A percentile compares a stretch with the other conserved stretches of the same genome.
Evolutionary conservation across 2,888 invertebrate genomes (phyloP).

Genomic region (Chloroclysta siterata): DNA sequence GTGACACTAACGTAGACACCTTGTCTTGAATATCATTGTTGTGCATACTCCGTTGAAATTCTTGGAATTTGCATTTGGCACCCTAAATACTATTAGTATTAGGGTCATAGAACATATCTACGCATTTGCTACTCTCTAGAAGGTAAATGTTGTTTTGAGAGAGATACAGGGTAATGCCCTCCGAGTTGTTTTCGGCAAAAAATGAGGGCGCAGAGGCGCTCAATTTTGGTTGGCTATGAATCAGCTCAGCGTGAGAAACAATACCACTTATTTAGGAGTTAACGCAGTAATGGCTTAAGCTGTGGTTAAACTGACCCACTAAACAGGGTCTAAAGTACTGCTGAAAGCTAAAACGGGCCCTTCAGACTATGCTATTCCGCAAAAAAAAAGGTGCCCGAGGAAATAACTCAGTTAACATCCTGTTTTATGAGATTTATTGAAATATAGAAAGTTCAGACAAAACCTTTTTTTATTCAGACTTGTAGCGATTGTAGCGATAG

Average conservation of each 20-base stretch:
- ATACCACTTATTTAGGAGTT: conserved; percentile 64
- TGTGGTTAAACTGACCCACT: not conserved
- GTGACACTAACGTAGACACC: not conserved
- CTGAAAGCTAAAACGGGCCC: no score
- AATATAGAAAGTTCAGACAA: no score
- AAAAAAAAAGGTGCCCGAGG: no score
- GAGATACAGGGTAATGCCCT: conserved; percentile 80
- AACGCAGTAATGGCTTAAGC: not conserved
- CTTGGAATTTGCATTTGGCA: not conserved
- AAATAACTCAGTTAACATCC: no score
- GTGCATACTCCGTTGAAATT: not conserved
- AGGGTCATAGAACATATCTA: conserved; percentile 32
- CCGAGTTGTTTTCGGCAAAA: conserved; percentile 83
- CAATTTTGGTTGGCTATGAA: conserved; percentile 79
- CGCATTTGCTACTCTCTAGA: conserved; percentile 42
- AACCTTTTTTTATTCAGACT: no score
- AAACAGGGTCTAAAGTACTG: not conserved
- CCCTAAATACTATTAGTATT: not conserved
- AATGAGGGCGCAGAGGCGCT: conserved; percentile 81
- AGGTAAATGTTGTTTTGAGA: conserved; percentile 71
- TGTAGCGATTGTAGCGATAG: no score
- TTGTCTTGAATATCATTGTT: not conserved
- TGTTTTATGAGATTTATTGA: no score
- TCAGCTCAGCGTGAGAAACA: conserved; percentile 76
- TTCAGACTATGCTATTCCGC: not conserved